Conservation (phyloP, 2,113 vertebrate genomes). For the Callospermophilus lateralis region DNA sequence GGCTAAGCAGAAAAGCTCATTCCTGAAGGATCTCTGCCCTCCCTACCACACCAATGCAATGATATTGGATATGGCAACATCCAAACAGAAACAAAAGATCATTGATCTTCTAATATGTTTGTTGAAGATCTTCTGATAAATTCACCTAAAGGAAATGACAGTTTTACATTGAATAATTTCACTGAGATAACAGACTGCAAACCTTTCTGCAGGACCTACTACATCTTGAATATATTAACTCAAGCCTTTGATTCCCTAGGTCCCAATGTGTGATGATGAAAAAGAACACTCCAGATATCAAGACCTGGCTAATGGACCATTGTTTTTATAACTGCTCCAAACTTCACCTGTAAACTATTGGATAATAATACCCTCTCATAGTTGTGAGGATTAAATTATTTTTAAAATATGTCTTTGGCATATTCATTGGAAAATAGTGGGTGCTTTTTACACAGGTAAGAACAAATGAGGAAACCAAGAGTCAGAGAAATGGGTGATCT, state of each 20-base stretch:
- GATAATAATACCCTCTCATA: neutral
- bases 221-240: neutral
- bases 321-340: neutral
- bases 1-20: neutral
- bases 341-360: neutral
- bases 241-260: neutral
- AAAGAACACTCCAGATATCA: slow-evolving; percentile 33
- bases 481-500: neutral
- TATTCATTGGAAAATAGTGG: neutral
- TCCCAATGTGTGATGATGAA: neutral
- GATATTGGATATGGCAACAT: neutral
- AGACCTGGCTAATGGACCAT: neutral
- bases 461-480: neutral
- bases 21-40: neutral
- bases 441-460: neutral
- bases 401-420: neutral
- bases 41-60: neutral
- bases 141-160: slow-evolving; percentile 2
- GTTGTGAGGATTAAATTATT: neutral
- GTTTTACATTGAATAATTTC: neutral
- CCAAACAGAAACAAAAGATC: neutral
- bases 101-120: neutral
- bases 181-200: neutral
- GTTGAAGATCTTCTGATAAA: neutral
- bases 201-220: neutral